Base-by-base conservation (phyloP, 2,888 invertebrate genomes). In the Sclerodermus sp. region DNA sequence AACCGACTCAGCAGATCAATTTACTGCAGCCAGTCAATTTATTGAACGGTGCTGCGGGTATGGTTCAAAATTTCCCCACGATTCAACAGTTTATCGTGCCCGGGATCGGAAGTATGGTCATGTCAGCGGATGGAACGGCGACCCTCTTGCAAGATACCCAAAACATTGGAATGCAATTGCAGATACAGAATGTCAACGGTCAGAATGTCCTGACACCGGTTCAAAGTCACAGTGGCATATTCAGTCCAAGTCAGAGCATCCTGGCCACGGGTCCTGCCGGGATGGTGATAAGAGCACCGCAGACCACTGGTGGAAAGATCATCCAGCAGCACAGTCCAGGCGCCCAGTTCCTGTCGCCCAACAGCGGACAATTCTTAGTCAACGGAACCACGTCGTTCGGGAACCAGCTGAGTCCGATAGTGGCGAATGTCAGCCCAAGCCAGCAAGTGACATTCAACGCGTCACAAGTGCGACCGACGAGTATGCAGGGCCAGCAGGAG, bases 21-120 rank as follows among this genome's bases (percentile, higher is more conserved):
- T 79, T 91, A 38, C 77, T 89, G 1, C 92, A 92, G 72, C 92
- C 92, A 0, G 89, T 92, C 30, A 91, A 91, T 79, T 79, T 92
- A 56, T 83, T 91, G 52, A 90, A 90, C 47, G 85, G 86, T 42
- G 80, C 85, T 0, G 83, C 85, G 31, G 84, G 85, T 3, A 85
- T 88, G 51, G 86, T 89, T 58, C 87, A 88, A 43, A 89, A 89
- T 71, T 88, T 89, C 71, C 89, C 89, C 0, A 86, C 88, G 0
- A 88, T 89, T 62, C 92, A 91, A 71, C 92, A 92, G 70, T 87
- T 92, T 64, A 86, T 92, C 45, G 87, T 92, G 48, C 91, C 91
- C 10, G 90, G 91, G 60, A 79, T 90, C 1, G 85, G 89, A 12
- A 89, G 91, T 1, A 87, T 92, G 86, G 88, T 93, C 1, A 89